Evolutionary conservation across 2,888 invertebrate species (phyloP), one percentile per base, ranked within the genome.

Genomic region (Magallana nippona): DNA sequence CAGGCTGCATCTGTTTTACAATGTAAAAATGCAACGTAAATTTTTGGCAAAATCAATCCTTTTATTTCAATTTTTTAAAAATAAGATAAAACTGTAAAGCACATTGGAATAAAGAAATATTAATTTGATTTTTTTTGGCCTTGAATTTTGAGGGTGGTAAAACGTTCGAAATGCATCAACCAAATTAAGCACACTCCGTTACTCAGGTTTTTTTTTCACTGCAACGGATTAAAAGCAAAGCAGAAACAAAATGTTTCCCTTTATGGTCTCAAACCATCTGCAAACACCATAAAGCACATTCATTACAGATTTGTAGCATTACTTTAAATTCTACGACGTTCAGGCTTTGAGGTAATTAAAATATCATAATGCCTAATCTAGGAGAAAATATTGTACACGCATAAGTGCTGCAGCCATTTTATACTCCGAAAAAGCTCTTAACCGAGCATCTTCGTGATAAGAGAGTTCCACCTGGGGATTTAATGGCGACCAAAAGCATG

Each of bases 371-470:
- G 71, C 71, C 71, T 27, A 71, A 71, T 71, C 71, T 71, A 10
- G 71, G 32, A 15, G 22, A 71, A 71, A 71, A 19, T 71, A 71
- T 71, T 71, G 71, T 60, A 60, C 60, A 60, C 17, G 60, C 60
- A n/a, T 71, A 71, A 71, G 71, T 71, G 71, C 71, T 27, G 27
- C 27, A 22, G 15, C 27, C 71, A n/a, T 71, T 71, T 71, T 17
- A 71, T 71, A 71, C 71, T 32, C 71, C 71, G 71, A 71, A 71
- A 71, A 71, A 71, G 71, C 71, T 71, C 71, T 71, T 71, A 71
- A 32, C 71, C 11, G 19, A 15, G 15, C 71, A 27, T 71, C 71
- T 71, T 11, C 15, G 15, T 32, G 71, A 71, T 71, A 71, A 71
- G 32, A 22, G 27, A 27, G 71, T 44, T 44, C 44, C 71, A 71